Percentiles rank a stretch among this genome's conserved stretches.
Evolutionary conservation across 2,113 vertebrate species (phyloP).

Genomic region (Microcebus tavaratra): DNA sequence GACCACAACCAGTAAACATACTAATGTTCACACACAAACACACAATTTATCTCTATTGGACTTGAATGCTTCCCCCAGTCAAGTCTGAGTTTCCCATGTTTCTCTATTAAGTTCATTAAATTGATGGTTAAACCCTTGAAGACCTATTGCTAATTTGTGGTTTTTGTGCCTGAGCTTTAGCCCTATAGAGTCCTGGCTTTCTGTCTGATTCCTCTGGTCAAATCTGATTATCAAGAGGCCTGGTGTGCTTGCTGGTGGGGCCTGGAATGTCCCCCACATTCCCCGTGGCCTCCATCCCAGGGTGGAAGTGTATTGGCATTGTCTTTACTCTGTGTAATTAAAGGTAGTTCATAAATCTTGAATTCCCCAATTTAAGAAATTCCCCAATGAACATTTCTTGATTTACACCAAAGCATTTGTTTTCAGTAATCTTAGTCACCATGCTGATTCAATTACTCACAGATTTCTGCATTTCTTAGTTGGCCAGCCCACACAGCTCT

Average conservation of each 20-base stretch:
- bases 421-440: constrained; percentile 26
- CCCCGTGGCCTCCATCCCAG: neutral
- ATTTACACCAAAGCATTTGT: constrained; percentile 30
- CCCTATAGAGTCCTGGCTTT: neutral
- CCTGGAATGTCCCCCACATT: neutral
- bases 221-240: neutral
- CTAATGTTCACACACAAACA: neutral
- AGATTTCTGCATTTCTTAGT: neutral
- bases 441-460: constrained; percentile 67
- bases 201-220: neutral
- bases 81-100: neutral
- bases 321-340: neutral
- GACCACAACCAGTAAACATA: neutral
- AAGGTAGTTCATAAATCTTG: neutral
- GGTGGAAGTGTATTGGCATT: neutral
- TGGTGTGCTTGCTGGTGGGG: neutral
- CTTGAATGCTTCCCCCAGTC: neutral
- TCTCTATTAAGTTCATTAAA: neutral
- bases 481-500: constrained; percentile 38
- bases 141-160: neutral
- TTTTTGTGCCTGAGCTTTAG: neutral
- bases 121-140: neutral
- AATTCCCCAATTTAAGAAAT: neutral
- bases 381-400: constrained; percentile 7
- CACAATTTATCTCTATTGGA: neutral